Evolutionary conservation across 2,113 vertebrate species (phyloP), one percentile per base, ranked within the genome.

Genomic region (Oryzias woworae): DNA sequence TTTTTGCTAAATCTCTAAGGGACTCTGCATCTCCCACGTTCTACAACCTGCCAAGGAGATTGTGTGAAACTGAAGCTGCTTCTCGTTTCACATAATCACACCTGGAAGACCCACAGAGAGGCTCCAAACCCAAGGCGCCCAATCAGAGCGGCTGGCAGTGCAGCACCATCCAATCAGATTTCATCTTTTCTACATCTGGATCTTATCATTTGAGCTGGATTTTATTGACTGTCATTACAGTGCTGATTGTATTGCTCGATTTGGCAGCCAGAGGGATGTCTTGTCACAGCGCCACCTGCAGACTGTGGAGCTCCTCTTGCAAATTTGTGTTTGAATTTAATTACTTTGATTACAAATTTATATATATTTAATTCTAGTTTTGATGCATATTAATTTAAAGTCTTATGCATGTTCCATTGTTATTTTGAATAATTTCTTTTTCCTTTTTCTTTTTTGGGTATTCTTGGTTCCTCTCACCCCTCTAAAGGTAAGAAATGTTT

Each of bases 121-220:
- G 8, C 17, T 4, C 7, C 14, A 15, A 18, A 17, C 14, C 26
- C 15, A 26, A 14, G 22, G 20, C 16, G 14, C 36, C 56, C 51
- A 66, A 62, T 58, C 22, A 28, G 55, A 43, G 26, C 5, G 51
- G 5, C 13, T 4, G 36, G 8, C 15, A 56, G 36, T 17, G 51
- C 23, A 6, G 24, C 14, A 14, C 23, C 1, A n/a, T 42, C 54
- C 54, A 44, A 44, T 57, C 55, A 45, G 57, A 58, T 45, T 45
- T 15, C 44, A 45, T 4, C 61, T 20, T 16, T 28, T 44, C 59
- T 45, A 62, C 74, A 77, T 77, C 74, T 77, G 74, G 68, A 58
- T 66, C 7, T 66, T 53, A 77, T 71, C 57, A 50, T 16, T 15
- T 17, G 44, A 15, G 14, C 17, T 16, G 18, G 18, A 10, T 45